These are phyloP conservation scores for Nestor notabilis DNA, from an alignment of 2,113 vertebrate genomes.

Conservation along the genomic window DNA sequence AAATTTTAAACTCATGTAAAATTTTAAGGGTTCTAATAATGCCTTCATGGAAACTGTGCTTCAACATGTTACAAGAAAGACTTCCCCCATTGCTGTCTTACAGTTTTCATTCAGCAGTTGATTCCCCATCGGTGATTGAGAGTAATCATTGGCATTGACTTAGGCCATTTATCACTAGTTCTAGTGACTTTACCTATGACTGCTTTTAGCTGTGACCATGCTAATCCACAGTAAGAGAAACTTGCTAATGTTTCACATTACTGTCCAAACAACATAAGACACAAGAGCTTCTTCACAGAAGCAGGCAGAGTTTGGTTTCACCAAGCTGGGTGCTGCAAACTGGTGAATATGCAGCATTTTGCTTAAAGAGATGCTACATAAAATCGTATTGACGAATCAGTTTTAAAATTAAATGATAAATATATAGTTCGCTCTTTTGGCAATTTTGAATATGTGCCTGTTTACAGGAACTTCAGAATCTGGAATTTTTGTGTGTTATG, in stretches of 20 bases:
- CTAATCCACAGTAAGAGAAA: neutral
- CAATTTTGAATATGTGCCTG: neutral
- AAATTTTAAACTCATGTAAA: neutral
- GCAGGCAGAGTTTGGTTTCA: neutral
- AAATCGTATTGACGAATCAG: neutral
- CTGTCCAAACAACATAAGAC: neutral
- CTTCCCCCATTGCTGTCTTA: neutral
- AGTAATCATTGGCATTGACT: neutral
- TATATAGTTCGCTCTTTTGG: neutral
- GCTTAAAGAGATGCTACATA: neutral
- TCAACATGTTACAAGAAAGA: neutral
- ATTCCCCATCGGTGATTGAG: neutral
- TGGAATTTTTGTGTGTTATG: neutral
- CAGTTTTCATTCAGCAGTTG: neutral
- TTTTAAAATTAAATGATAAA: neutral
- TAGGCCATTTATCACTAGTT: fast-evolving
- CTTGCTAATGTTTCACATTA: neutral
- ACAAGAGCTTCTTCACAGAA: neutral
- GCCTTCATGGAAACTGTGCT: neutral
- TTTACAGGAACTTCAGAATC: neutral
- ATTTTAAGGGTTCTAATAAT: neutral
- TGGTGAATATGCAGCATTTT: neutral
- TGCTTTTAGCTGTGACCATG: neutral
- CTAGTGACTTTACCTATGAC: neutral
- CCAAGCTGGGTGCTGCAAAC: neutral